Conservation (phyloP, 2,113 vertebrate genomes). For the Calyptommatus sinebrachiatus region DNA sequence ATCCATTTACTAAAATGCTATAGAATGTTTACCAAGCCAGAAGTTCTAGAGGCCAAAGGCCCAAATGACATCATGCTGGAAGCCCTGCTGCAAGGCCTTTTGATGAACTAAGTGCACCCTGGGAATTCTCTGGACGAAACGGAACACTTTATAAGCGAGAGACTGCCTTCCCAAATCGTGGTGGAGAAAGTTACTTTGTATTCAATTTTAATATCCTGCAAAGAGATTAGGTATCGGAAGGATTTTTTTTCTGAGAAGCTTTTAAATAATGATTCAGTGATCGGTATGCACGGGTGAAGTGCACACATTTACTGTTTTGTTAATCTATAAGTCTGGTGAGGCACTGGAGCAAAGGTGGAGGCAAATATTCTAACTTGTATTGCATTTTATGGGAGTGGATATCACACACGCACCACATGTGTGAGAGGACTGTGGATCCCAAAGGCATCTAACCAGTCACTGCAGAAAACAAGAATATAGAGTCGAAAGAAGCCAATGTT, state of each 20-base stretch:
- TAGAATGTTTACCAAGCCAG: constrained; percentile 14
- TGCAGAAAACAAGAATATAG: not conserved
- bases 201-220: not conserved
- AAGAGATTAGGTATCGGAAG: not conserved
- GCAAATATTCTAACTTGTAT: not conserved
- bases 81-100: constrained; percentile 8
- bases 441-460: not conserved
- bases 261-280: not conserved
- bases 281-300: not conserved
- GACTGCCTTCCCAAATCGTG: not conserved
- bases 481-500: no score
- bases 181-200: not conserved
- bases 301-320: not conserved
- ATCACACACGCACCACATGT: not conserved
- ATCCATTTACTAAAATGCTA: constrained; percentile 31
- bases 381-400: not conserved
- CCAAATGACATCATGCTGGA: constrained; percentile 28
- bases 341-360: not conserved
- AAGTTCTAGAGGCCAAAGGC: constrained; percentile 11
- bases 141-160: constrained; percentile 16
- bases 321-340: not conserved
- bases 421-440: not conserved
- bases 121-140: constrained; percentile 20
- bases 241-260: not conserved
- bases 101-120: constrained; percentile 20